These are phyloP conservation scores for Parambassis ranga DNA, from an alignment of 2,797 vertebrate genomes.

Conservation along the genomic window DNA sequence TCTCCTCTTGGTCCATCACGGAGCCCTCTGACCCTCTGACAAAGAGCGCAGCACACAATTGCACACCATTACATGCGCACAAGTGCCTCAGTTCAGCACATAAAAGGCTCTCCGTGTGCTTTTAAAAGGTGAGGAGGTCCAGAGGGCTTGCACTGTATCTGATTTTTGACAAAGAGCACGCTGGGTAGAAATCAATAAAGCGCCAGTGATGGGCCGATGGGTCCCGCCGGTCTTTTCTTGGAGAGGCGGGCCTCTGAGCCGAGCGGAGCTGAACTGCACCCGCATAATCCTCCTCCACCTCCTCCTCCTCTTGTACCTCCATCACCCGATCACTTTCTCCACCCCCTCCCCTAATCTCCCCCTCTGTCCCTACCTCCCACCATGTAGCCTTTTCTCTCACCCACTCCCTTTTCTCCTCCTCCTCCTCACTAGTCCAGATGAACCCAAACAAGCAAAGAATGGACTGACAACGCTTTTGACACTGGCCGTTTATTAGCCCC, in stretches of 20 bases:
- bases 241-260: slow-evolving; percentile 51
- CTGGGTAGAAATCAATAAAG: slow-evolving; percentile 95
- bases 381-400: slow-evolving; percentile 2
- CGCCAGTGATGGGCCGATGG: slow-evolving; percentile 78
- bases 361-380: slow-evolving; percentile 28
- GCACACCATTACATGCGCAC: slow-evolving; percentile 47
- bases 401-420: not conserved
- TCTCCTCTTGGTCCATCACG: slow-evolving; percentile 50
- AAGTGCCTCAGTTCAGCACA: slow-evolving; percentile 69
- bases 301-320: slow-evolving; percentile 15
- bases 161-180: slow-evolving; percentile 99
- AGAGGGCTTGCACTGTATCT: slow-evolving; percentile 91
- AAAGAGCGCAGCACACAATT: slow-evolving; percentile 60
- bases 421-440: slow-evolving; percentile 78
- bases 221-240: slow-evolving; percentile 63
- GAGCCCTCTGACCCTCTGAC: slow-evolving; percentile 60
- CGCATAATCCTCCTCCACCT: slow-evolving; percentile 58
- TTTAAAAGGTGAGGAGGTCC: slow-evolving; percentile 97
- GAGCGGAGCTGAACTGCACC: slow-evolving; percentile 48
- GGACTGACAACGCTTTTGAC: slow-evolving; percentile 93
- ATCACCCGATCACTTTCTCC: slow-evolving; percentile 38
- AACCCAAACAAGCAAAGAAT: slow-evolving; percentile 95
- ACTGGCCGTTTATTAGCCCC: slow-evolving; percentile 92
- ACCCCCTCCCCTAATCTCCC: not conserved
- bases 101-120: slow-evolving; percentile 90